phyloP scores from a whole-genome alignment of 1,140 invertebrate genomes.

The Ostrea denselamellosa region DNA sequence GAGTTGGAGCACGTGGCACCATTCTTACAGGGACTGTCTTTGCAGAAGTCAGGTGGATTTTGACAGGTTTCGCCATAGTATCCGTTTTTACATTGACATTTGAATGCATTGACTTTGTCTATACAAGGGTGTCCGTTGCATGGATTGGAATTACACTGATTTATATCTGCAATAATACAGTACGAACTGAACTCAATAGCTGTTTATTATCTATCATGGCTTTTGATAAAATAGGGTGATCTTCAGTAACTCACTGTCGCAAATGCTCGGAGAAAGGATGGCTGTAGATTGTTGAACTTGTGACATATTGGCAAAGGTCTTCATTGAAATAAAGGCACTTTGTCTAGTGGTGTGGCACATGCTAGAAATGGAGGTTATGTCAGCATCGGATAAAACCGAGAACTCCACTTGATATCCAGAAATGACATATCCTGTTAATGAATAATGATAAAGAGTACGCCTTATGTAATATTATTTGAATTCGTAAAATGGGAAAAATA shows the following conservation, averaged over 20 bases:
- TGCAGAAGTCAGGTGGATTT: conserved; percentile 57
- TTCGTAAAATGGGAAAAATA: too few relatives aligned
- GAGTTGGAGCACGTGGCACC: conserved; percentile 89
- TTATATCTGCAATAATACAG: conserved; percentile 18
- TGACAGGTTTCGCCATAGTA: conserved; percentile 54
- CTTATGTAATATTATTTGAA: too few relatives aligned
- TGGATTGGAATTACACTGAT: conserved; percentile 40
- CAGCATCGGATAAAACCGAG: neutral
- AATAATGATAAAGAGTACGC: neutral
- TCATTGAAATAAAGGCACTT: conserved; percentile 11
- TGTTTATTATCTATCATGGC: neutral
- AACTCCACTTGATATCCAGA: neutral
- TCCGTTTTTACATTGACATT: conserved; percentile 42
- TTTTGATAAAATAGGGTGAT: neutral
- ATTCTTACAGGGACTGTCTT: conserved; percentile 52
- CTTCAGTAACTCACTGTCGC: neutral
- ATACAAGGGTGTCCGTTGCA: conserved; percentile 42
- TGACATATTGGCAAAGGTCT: neutral
- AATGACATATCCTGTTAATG: neutral
- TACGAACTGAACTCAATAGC: neutral
- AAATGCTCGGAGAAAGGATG: neutral
- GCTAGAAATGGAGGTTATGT: neutral
- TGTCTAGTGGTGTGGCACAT: neutral
- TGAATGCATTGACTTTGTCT: conserved; percentile 12
- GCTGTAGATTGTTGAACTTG: neutral